Evolutionary conservation across 2,888 invertebrate species (phyloP).

Genomic region (Pandemis corylana): DNA sequence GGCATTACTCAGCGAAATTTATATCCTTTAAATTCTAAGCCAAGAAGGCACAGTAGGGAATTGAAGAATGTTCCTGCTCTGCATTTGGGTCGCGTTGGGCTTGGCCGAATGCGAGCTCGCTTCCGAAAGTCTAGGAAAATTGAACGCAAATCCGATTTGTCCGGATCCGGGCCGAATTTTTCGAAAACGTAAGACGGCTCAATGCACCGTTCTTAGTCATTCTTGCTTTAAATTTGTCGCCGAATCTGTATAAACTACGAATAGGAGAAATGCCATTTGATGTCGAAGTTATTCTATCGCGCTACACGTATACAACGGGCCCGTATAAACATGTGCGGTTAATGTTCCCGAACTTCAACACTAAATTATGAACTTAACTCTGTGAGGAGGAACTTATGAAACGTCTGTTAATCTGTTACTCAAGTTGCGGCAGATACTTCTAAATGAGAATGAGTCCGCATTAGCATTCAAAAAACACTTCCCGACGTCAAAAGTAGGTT

Average conservation of each 20-base stretch:
- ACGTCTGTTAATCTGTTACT: slow-evolving; percentile 53
- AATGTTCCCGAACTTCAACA: slow-evolving; percentile 51
- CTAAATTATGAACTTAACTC: slow-evolving; percentile 54
- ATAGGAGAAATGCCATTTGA: slow-evolving; percentile 9
- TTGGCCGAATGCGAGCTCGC: slow-evolving; percentile 62
- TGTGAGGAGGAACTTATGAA: slow-evolving; percentile 52
- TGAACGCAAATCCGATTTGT: slow-evolving; percentile 82
- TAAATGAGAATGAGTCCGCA: slow-evolving; percentile 34
- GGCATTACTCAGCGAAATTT: slow-evolving; percentile 64
- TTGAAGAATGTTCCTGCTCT: slow-evolving; percentile 64
- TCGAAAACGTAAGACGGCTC: slow-evolving; percentile 61
- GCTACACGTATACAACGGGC: slow-evolving; percentile 39
- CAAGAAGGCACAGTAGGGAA: slow-evolving; percentile 59
- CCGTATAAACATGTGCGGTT: slow-evolving; percentile 48
- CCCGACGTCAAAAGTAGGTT: slow-evolving; percentile 30
- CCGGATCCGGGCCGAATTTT: slow-evolving; percentile 64
- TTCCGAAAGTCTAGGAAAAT: slow-evolving; percentile 78
- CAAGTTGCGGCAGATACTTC: slow-evolving; percentile 42
- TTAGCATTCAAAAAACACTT: slow-evolving; percentile 34
- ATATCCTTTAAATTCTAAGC: slow-evolving; percentile 71
- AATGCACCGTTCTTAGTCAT: slow-evolving; percentile 54
- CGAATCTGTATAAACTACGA: slow-evolving; percentile 17
- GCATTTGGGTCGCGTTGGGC: slow-evolving; percentile 70
- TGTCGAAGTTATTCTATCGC: slow-evolving; percentile 12
- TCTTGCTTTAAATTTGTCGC: slow-evolving; percentile 37